Conservation (phyloP, 2,888 invertebrate species). For the Silvanus unidentatus region DNA sequence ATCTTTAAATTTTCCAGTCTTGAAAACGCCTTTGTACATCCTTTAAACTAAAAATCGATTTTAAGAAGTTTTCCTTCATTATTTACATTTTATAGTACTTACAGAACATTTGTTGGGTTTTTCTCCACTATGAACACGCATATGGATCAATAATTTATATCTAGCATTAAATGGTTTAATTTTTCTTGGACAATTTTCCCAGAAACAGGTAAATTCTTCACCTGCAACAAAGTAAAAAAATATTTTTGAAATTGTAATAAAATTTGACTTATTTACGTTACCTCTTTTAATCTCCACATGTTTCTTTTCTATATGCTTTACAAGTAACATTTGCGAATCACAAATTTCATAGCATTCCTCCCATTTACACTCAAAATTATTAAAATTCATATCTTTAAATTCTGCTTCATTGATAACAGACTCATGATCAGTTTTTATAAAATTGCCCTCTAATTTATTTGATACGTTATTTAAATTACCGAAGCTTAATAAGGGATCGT, state of each 20-base stretch:
- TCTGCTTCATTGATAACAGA: not conserved
- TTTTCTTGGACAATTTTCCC: constrained; percentile 86
- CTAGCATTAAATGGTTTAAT: constrained; percentile 93
- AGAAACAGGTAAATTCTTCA: constrained; percentile 88
- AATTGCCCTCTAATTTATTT: too few species aligned
- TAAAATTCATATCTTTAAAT: not conserved
- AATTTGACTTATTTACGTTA: constrained; percentile 26
- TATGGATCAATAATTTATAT: constrained; percentile 94
- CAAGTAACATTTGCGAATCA: constrained; percentile 71
- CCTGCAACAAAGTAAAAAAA: constrained; percentile 43
- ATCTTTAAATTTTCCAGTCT: constrained; percentile 96
- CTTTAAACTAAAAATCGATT: constrained; percentile 81
- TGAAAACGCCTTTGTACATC: constrained; percentile 94
- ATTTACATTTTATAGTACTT: too few species aligned
- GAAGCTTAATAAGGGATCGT: constrained; percentile 37
- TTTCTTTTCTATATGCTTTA: constrained; percentile 75
- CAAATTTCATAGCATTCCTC: constrained; percentile 76
- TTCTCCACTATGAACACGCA: constrained; percentile 96
- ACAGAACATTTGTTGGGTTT: constrained; percentile 97
- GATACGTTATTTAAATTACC: constrained; percentile 14
- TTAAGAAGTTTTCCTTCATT: too few species aligned
- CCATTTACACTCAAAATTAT: constrained; percentile 68
- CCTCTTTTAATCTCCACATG: constrained; percentile 83
- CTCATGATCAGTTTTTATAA: not conserved
- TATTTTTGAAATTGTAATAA: not conserved